Percentiles rank a stretch among this genome's conserved stretches.
These are phyloP conservation scores for Balaenoptera acutorostrata DNA, from an alignment of 2,113 vertebrate genomes.

Conservation along the genomic window DNA sequence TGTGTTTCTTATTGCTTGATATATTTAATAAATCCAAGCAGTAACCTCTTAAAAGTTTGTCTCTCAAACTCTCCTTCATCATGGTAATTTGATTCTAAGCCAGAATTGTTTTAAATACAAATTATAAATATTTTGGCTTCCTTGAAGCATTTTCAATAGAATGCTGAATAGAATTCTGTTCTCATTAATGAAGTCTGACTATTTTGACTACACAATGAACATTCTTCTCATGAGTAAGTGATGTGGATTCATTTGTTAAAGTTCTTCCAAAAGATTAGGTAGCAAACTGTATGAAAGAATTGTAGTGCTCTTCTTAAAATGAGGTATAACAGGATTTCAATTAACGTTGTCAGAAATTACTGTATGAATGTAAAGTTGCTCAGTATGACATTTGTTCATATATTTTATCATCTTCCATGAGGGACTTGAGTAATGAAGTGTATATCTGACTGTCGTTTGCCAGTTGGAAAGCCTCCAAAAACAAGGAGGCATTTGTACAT, in stretches of 20 bases:
- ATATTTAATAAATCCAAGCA: not conserved
- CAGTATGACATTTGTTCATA: conserved; percentile 64
- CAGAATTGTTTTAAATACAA: conserved; percentile 38
- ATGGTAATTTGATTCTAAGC: not conserved
- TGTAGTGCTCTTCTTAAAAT: conserved; percentile 20
- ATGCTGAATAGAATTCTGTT: conserved; percentile 5
- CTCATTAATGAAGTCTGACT: conserved; percentile 28
- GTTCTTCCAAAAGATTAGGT: conserved; percentile 38
- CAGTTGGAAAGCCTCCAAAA: conserved; percentile 77
- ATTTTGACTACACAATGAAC: conserved; percentile 12
- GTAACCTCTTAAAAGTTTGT: conserved; percentile 23
- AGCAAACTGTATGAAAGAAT: conserved; percentile 27
- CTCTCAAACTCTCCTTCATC: conserved; percentile 2
- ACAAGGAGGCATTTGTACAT: conserved; percentile 76
- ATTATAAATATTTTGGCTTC: conserved; percentile 16
- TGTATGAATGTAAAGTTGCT: conserved; percentile 60
- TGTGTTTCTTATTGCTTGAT: not conserved
- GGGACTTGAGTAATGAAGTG: conserved; percentile 76
- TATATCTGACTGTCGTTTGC: conserved; percentile 69
- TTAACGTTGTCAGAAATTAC: conserved; percentile 62
- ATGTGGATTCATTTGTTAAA: not conserved
- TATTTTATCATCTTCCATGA: conserved; percentile 63
- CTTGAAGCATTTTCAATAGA: not conserved
- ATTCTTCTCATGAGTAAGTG: not conserved
- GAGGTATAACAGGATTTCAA: conserved; percentile 43